These are phyloP conservation scores for Synergus umbraculus DNA, from an alignment of 2,888 invertebrate species.

Conservation along the genomic window DNA sequence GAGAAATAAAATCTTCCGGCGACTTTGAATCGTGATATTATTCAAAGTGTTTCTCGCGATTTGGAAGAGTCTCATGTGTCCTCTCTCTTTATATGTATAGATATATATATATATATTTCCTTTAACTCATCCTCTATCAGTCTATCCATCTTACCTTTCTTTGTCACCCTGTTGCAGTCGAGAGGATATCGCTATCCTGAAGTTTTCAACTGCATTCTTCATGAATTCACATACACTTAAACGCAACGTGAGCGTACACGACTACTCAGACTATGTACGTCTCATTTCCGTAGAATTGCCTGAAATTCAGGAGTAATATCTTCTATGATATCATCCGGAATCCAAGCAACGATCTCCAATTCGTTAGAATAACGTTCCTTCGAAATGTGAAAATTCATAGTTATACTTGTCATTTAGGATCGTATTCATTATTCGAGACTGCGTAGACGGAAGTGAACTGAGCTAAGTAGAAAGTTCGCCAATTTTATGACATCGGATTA, in stretches of 20 bases:
- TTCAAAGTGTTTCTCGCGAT: slow-evolving; percentile 75
- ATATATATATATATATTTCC: neutral
- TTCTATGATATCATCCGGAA: slow-evolving; percentile 15
- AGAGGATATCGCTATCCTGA: neutral
- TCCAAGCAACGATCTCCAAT: slow-evolving; percentile 10
- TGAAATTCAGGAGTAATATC: slow-evolving; percentile 25
- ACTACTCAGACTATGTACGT: slow-evolving; percentile 22
- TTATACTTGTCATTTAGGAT: slow-evolving; percentile 24
- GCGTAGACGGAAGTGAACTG: neutral
- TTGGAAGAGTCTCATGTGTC: slow-evolving; percentile 54
- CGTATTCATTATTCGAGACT: slow-evolving; percentile 14
- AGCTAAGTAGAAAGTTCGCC: neutral
- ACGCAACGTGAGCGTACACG: neutral
- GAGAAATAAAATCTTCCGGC: slow-evolving; percentile 71
- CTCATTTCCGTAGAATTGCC: slow-evolving; percentile 8
- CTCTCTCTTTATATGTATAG: neutral
- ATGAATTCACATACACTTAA: slow-evolving; percentile 15
- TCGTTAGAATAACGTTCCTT: neutral
- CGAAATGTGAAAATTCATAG: slow-evolving; percentile 15
- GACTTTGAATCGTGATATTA: slow-evolving; percentile 75
- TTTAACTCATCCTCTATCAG: neutral
- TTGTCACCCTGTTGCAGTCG: neutral
- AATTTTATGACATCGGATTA: neutral
- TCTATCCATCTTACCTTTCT: slow-evolving; percentile 5
- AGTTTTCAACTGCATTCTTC: slow-evolving; percentile 30